These are phyloP conservation scores for Bedellia somnulentella DNA, from an alignment of 2,888 invertebrate genomes.

Conservation along the genomic window DNA sequence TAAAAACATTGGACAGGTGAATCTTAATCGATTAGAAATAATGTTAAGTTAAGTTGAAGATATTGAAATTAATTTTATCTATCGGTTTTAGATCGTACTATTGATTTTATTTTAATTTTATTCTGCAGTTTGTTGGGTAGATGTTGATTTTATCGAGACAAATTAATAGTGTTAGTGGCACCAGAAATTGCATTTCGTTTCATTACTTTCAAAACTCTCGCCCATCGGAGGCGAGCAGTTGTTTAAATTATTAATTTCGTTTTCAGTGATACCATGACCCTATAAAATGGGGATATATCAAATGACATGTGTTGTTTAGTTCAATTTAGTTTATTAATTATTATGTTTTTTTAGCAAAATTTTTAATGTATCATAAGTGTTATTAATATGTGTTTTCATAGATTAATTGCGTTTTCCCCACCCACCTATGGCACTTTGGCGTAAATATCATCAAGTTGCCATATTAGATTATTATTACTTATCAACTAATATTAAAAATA, in stretches of 20 bases:
- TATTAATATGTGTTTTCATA: conserved; percentile 52
- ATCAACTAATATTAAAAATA: no score
- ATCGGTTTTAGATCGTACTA: conserved; percentile 51
- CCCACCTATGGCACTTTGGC: conserved; percentile 51
- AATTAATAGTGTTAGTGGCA: conserved; percentile 37
- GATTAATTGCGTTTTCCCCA: conserved; percentile 53
- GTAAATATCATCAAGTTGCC: conserved; percentile 30
- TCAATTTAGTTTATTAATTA: conserved; percentile 62
- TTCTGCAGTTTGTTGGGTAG: conserved; percentile 54
- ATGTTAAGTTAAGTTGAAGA: conserved; percentile 59
- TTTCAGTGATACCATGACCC: conserved; percentile 51
- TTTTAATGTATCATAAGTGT: conserved; percentile 58
- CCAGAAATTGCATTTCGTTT: conserved; percentile 52
- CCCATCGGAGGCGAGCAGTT: conserved; percentile 30
- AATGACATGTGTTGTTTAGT: conserved; percentile 58
- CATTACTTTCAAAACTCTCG: conserved; percentile 27
- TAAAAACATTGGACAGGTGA: conserved; percentile 3
- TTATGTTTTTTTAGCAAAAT: conserved; percentile 62
- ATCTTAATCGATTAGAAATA: conserved; percentile 31
- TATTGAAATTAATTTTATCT: conserved; percentile 57
- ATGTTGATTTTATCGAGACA: conserved; percentile 48
- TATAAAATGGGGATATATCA: conserved; percentile 42
- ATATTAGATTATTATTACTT: conserved; percentile 37
- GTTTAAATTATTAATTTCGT: conserved; percentile 45
- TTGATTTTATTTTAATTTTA: conserved; percentile 60